Percentiles rank a stretch among this genome's conserved stretches.
Conservation (phyloP, 1,140 invertebrate genomes). For the Brachionus manjavacas region DNA sequence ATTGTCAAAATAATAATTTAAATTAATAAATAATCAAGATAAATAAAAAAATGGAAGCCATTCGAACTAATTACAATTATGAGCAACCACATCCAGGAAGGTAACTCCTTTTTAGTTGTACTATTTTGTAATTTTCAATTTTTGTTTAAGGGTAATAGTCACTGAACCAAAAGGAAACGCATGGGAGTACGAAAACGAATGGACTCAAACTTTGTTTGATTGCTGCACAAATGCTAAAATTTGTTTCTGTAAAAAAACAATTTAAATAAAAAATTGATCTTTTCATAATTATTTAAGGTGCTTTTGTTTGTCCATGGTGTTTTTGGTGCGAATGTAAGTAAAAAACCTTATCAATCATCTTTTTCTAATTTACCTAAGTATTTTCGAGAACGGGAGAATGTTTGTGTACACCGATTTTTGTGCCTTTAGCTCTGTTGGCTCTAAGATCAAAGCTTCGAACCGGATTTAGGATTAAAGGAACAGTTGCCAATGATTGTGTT, state of each 20-base stretch:
- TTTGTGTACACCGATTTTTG: slow-evolving; percentile 28
- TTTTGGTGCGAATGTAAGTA: slow-evolving; percentile 40
- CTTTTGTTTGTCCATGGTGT: slow-evolving; percentile 41
- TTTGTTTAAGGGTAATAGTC: not conserved
- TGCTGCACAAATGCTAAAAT: slow-evolving; percentile 28
- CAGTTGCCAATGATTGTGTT: slow-evolving; percentile 4
- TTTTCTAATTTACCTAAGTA: not conserved
- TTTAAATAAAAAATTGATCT: too few species aligned
- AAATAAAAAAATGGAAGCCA: not conserved
- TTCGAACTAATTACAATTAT: slow-evolving; percentile 27
- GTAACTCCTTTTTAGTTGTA: not conserved
- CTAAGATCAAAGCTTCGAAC: slow-evolving; percentile 27
- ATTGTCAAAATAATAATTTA: not conserved
- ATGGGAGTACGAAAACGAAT: slow-evolving; percentile 41
- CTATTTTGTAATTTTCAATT: not conserved
- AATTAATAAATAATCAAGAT: not conserved
- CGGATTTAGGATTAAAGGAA: slow-evolving; percentile 42
- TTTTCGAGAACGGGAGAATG: slow-evolving; percentile 38
- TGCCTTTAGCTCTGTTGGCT: not conserved
- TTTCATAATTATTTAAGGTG: not conserved
- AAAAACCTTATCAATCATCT: not conserved
- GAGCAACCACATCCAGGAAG: slow-evolving; percentile 8
- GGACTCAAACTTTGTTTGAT: not conserved
- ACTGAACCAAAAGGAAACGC: not conserved
- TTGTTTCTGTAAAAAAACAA: not conserved